These are phyloP conservation scores for Pangasius mekongensis DNA, from an alignment of 2,797 vertebrate species.

Conservation along the genomic window DNA sequence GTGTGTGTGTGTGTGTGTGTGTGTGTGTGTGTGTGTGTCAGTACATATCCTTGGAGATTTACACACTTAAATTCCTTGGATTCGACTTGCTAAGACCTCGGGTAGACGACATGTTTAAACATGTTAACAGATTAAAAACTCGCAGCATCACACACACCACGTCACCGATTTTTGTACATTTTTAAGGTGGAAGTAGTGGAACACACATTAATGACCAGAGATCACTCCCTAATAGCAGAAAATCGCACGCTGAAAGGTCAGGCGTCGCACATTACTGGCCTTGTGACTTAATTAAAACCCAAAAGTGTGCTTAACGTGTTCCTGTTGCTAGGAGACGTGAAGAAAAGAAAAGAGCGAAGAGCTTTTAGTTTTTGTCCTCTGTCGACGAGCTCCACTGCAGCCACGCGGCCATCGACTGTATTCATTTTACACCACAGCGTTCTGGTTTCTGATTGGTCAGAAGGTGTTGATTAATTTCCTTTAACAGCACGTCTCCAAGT, in stretches of 20 bases:
- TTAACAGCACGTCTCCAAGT: too few species aligned
- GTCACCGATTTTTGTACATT: neutral
- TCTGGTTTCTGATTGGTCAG: neutral
- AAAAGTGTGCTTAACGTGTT: neutral
- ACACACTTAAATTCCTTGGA: neutral
- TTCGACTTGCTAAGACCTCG: neutral
- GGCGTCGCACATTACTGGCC: neutral
- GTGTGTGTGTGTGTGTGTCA: neutral
- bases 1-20: neutral
- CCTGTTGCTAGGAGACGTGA: neutral
- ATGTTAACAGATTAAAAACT: neutral
- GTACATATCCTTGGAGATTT: neutral
- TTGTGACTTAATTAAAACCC: neutral
- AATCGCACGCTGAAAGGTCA: neutral
- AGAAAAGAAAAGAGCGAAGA: neutral
- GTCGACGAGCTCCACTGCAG: neutral
- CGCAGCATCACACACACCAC: neutral
- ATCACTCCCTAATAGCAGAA: neutral
- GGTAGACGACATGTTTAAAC: neutral
- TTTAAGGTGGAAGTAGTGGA: neutral
- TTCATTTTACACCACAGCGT: neutral
- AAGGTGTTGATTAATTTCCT: neutral
- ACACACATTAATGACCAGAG: neutral
- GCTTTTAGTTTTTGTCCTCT: neutral
- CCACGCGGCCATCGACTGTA: neutral